Evolutionary conservation across 2,113 vertebrate species (phyloP), one percentile per base, ranked within the genome.

Genomic region (Forbesichthys papilliferus): DNA sequence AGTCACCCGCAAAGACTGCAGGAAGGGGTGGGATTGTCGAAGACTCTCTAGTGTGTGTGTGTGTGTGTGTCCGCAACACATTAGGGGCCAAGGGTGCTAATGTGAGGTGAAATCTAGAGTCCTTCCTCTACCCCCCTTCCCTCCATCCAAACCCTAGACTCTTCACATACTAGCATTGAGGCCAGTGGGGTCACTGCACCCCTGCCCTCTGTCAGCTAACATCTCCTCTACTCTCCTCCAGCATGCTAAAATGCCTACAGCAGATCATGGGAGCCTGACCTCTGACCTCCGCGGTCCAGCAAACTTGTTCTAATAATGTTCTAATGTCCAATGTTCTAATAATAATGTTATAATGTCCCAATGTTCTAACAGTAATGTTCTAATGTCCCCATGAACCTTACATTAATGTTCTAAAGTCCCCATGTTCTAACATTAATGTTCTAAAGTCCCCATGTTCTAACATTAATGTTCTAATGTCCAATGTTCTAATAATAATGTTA

Each of bases 71-170:
- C 58, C 48, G 63, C 60, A 69, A 74, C 71, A 91, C 90, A 90
- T 92, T 93, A 90, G 88, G 92, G 91, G 93, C 91, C 93, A 92
- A 93, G 91, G 89, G 87, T 83, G 92, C 92, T 90, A 90, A 93
- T 70, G 80, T 90, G 91, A 94, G 91, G 90, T 89, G 13, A 89
- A 92, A 90, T 46, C 81, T 79, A 68, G 81, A 88, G 91, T 93
- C 91, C 92, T 75, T 83, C 69, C 88, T 87, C 88, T 87, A 80
- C 87, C 36, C 75, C 74, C 81, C 83, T 34, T 56, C 61, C 64
- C 61, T 57, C 62, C 73, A 36, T 77, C 65, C 59, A 36, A 64
- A 66, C 58, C 47, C 61, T 61, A n/a, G 54, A 11, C 27, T 34
- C 27, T n/a, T 12, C 9, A 34, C 56, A 58, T n/a, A 54, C 14